A percentile compares a stretch with the other conserved stretches of the same genome.
phyloP scores from a whole-genome alignment of 2,797 vertebrate genomes.

The Microcaecilia unicolor region DNA sequence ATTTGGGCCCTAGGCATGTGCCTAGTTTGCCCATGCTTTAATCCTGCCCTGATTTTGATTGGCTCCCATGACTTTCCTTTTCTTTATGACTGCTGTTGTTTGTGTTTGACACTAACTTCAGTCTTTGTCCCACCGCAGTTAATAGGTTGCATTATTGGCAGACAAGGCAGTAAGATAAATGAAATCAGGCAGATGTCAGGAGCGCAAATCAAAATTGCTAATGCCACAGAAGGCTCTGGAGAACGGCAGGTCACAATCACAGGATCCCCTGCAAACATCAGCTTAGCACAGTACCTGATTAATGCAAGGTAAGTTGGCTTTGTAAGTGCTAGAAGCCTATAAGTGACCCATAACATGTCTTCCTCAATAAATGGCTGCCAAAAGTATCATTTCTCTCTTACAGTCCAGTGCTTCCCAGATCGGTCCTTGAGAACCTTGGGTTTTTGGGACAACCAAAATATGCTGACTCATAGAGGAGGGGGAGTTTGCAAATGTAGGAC shows the following conservation, averaged over 20 bases:
- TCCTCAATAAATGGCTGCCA: conserved; percentile 21
- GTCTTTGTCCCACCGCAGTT: conserved; percentile 60
- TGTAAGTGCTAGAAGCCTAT: conserved; percentile 25
- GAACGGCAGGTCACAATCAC: conserved; percentile 89
- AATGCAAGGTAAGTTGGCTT: conserved; percentile 79
- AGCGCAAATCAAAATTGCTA: conserved; percentile 94
- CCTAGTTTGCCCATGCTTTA: too few species aligned
- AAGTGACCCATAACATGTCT: conserved; percentile 13
- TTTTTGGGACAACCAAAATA: too few species aligned
- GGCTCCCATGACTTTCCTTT: too few species aligned
- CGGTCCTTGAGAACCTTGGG: too few species aligned
- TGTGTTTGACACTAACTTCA: conserved; percentile 36
- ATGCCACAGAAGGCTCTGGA: conserved; percentile 82
- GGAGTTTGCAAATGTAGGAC: too few species aligned
- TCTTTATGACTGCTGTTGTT: too few species aligned
- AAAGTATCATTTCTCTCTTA: too few species aligned
- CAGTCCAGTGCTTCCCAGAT: too few species aligned
- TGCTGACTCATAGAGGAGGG: too few species aligned
- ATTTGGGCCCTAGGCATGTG: too few species aligned
- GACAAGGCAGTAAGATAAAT: conserved; percentile 96
- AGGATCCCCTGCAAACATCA: conserved; percentile 85
- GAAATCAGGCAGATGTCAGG: conserved; percentile 94
- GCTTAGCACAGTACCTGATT: conserved; percentile 92
- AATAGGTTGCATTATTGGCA: conserved; percentile 95
- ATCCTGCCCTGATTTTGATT: too few species aligned